Evolutionary conservation across 2,797 vertebrate species (phyloP).

Genomic region (Trematomus bernacchii): DNA sequence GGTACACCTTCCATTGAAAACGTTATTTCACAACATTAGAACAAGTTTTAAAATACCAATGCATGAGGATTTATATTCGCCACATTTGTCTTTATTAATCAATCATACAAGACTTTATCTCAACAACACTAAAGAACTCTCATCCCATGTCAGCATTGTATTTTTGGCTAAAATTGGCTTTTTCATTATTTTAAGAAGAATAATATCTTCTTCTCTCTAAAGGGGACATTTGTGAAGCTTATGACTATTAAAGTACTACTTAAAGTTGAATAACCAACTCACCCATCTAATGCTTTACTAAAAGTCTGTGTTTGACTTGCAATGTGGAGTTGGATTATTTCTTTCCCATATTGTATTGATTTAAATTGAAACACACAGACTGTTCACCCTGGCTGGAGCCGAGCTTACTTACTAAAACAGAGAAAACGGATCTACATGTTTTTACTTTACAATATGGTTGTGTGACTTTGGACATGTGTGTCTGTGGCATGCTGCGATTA

Average conservation of each 20-base stretch:
- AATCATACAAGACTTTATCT: not conserved
- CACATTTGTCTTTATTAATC: not conserved
- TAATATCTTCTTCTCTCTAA: not conserved
- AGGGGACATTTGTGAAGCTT: not conserved
- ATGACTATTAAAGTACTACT: not conserved
- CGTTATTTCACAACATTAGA: no score
- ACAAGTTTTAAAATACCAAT: no score
- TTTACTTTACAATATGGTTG: not conserved
- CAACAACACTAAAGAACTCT: not conserved
- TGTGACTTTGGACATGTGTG: not conserved
- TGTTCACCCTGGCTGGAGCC: not conserved
- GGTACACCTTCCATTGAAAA: no score
- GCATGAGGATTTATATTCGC: no score
- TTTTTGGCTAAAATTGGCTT: not conserved
- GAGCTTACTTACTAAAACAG: slow-evolving; percentile 7
- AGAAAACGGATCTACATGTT: not conserved
- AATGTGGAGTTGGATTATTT: not conserved
- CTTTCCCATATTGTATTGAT: not conserved
- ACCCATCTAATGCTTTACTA: not conserved
- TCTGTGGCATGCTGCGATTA: slow-evolving; percentile 15
- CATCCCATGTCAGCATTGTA: not conserved
- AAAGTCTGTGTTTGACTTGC: not conserved
- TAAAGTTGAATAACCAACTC: not conserved
- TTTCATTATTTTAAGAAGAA: not conserved
- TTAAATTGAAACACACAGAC: slow-evolving; percentile 2